Evolutionary conservation across 2,113 vertebrate genomes (phyloP).

Genomic region (Ophthalmolycus amberensis): DNA sequence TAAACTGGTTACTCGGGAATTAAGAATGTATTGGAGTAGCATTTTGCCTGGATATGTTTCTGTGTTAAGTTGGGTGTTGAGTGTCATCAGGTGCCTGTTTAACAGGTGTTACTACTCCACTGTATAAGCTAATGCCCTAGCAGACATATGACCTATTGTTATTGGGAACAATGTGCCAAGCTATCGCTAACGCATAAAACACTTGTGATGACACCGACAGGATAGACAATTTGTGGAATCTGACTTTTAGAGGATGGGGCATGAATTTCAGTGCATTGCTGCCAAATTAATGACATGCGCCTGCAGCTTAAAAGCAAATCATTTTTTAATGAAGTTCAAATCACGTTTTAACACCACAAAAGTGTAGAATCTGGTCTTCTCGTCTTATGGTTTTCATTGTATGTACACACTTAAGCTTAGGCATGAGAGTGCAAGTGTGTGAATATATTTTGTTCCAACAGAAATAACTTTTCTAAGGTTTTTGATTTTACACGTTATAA

Average conservation of each 20-base stretch:
- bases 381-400: neutral
- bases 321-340: neutral
- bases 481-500: neutral
- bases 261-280: neutral
- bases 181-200: constrained; percentile 52
- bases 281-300: neutral
- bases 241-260: neutral
- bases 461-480: neutral
- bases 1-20: constrained; percentile 47
- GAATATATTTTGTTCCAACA: neutral
- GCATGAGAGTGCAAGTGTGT: neutral
- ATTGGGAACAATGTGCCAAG: constrained; percentile 53
- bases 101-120: constrained; percentile 68
- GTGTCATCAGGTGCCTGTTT: constrained; percentile 65
- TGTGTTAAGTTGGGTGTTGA: constrained; percentile 37
- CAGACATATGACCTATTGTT: constrained; percentile 57
- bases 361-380: neutral
- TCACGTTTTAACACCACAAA: neutral
- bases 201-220: constrained; percentile 40
- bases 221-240: constrained; percentile 20
- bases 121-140: constrained; percentile 49
- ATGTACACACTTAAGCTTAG: neutral
- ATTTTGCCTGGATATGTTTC: constrained; percentile 60
- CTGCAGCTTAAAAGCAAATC: neutral
- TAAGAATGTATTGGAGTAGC: constrained; percentile 59